Evolutionary conservation across 1,140 invertebrate species (phyloP), one percentile per base, ranked within the genome.

Genomic region (Drosophila ironensis): DNA sequence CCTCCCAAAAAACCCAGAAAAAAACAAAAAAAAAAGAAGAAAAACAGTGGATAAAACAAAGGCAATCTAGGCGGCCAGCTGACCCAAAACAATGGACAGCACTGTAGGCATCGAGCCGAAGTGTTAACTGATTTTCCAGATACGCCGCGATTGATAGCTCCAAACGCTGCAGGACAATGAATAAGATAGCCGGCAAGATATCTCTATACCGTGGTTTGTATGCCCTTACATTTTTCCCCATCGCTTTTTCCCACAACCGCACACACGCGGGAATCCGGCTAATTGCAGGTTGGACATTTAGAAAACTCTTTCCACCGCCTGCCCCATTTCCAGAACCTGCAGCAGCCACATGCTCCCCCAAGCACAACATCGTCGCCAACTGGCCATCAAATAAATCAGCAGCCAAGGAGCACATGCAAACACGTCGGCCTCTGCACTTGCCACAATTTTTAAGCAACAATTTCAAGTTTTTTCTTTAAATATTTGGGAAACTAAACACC

Each of bases 341-440:
- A 73, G 69, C 74, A 61, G 78, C 74, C 69, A 50, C 24, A 33
- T 40, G 24, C 53, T 28, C 46, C 42, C 52, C 24, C 35, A 0
- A 42, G 17, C 61, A 50, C 46, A 61, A 33, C 20, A 33, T 52
- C 64, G 52, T 37, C 75, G 47, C 57, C 40, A 67, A 69, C 54
- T 73, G 69, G 57, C 78, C 78, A 82, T 82, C 73, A 82, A 84
- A 82, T 82, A 82, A 82, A 82, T 82, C 78, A 82, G 42, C 44
- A 33, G 46, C 61, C 61, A 54, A 48, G 66, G 73, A 57, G 80
- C 78, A 82, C 80, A 84, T 84, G 78, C 73, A 78, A 84, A 82
- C 78, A 82, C 59, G 78, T 82, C 54, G 27, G 53, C 20, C n/a
- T 3, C 7, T 37, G 35, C 46, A 56, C 46, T 37, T 0, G 7